These are phyloP conservation scores for Euplexia lucipara DNA, from an alignment of 2,888 invertebrate genomes.

Conservation along the genomic window DNA sequence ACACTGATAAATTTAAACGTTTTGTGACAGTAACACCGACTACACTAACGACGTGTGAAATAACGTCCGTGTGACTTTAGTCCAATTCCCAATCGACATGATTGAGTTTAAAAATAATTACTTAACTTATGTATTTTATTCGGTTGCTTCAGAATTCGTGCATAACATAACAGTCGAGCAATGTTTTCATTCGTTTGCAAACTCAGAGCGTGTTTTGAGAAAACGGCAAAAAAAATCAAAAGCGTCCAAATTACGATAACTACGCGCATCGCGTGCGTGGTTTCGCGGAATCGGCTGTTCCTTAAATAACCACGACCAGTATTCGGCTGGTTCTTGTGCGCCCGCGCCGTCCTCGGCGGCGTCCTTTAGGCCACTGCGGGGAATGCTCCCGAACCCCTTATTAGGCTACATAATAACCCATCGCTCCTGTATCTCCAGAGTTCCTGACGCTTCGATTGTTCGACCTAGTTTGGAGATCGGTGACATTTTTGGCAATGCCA, in stretches of 20 bases:
- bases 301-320: conserved; percentile 82
- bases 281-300: conserved; percentile 82
- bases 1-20: conserved; percentile 32
- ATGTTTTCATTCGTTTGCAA: conserved; percentile 35
- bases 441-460: conserved; percentile 85
- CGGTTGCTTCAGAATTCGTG: conserved; percentile 23
- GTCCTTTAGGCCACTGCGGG: conserved; percentile 83
- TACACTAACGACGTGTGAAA: conserved; percentile 36
- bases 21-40: conserved; percentile 35
- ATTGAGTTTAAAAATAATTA: conserved; percentile 14
- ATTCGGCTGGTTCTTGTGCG: conserved; percentile 78
- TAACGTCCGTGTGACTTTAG: conserved; percentile 27
- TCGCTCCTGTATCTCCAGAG: conserved; percentile 78
- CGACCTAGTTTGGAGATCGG: conserved; percentile 85
- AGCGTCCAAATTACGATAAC: conserved; percentile 79
- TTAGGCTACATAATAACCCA: conserved; percentile 86
- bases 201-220: conserved; percentile 67
- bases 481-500: conserved; percentile 76
- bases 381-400: conserved; percentile 83
- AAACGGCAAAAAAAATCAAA: conserved; percentile 74
- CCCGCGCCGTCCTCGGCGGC: conserved; percentile 84
- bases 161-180: conserved; percentile 30
- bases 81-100: conserved; percentile 26
- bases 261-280: conserved; percentile 83
- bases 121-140: conserved; percentile 6